Percentiles rank a stretch among this genome's conserved stretches.
phyloP scores from a whole-genome alignment of 2,888 invertebrate species.

The Drosophila buzzatii region DNA sequence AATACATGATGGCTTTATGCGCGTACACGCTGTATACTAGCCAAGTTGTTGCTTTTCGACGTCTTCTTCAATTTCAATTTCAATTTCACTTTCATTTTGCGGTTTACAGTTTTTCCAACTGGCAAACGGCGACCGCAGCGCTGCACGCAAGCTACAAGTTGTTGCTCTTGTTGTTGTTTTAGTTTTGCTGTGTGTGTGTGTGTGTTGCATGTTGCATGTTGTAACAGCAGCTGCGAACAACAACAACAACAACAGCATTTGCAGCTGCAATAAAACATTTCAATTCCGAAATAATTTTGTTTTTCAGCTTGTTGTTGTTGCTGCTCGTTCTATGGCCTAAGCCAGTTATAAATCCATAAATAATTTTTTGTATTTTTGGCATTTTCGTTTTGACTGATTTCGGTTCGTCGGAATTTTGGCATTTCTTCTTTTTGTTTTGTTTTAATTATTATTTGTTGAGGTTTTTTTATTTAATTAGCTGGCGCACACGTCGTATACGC shows the following conservation, averaged over 20 bases:
- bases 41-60: conserved; percentile 41
- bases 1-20: conserved; percentile 27
- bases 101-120: conserved; percentile 73
- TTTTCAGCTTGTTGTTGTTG: conserved; percentile 29
- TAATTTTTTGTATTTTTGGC: conserved; percentile 23
- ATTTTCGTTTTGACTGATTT: conserved; percentile 20
- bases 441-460: conserved; percentile 6
- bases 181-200: neutral
- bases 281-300: conserved; percentile 52
- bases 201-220: conserved; percentile 60
- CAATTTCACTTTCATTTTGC: conserved; percentile 78
- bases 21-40: conserved; percentile 1
- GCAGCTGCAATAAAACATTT: conserved; percentile 47
- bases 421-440: conserved; percentile 22
- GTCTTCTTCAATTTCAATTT: conserved; percentile 79
- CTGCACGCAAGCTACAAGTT: conserved; percentile 67
- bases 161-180: conserved; percentile 13
- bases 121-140: conserved; percentile 54
- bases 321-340: conserved; percentile 49
- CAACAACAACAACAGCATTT: conserved; percentile 60
- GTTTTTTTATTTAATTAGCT: conserved; percentile 56
- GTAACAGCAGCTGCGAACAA: conserved; percentile 67
- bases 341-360: conserved; percentile 17
- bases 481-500: conserved; percentile 61
- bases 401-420: conserved; percentile 15